Conservation (phyloP, 1,140 invertebrate genomes). For the Globodera ellingtonae region DNA sequence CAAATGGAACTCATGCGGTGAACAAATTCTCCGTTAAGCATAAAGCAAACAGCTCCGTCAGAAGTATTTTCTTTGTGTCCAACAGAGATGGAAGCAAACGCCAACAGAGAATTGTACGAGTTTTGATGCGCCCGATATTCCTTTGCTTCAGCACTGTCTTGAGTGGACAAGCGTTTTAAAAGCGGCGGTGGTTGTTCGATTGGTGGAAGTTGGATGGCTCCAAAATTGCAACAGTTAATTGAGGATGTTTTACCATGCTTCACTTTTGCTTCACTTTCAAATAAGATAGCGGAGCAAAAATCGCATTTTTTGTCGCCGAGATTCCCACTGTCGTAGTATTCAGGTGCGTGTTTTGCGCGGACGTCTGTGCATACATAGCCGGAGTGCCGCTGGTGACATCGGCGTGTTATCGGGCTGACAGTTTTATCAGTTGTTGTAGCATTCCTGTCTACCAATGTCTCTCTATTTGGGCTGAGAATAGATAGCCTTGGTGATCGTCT, state of each 20-base stretch:
- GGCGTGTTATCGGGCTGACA: no score
- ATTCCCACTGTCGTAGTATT: conserved; percentile 14
- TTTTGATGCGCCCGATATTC: conserved; percentile 3
- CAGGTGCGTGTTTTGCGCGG: no score
- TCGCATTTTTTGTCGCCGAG: neutral
- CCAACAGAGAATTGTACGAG: conserved; percentile 3
- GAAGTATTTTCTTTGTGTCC: neutral
- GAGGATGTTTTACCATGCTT: neutral
- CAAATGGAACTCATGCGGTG: neutral
- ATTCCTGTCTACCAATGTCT: no score
- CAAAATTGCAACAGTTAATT: neutral
- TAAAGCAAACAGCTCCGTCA: neutral
- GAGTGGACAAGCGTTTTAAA: neutral
- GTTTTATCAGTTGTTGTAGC: no score
- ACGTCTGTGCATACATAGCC: no score
- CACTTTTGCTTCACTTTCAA: neutral
- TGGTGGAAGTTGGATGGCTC: neutral
- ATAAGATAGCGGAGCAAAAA: neutral
- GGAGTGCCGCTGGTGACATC: no score
- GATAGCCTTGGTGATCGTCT: no score
- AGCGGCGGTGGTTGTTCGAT: no score
- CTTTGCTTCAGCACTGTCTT: neutral
- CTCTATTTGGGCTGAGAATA: no score
- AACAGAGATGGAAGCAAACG: conserved; percentile 7
- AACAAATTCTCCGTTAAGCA: conserved; percentile 10